Conservation (phyloP, 2,113 vertebrate genomes). For the Bettongia penicillata region DNA sequence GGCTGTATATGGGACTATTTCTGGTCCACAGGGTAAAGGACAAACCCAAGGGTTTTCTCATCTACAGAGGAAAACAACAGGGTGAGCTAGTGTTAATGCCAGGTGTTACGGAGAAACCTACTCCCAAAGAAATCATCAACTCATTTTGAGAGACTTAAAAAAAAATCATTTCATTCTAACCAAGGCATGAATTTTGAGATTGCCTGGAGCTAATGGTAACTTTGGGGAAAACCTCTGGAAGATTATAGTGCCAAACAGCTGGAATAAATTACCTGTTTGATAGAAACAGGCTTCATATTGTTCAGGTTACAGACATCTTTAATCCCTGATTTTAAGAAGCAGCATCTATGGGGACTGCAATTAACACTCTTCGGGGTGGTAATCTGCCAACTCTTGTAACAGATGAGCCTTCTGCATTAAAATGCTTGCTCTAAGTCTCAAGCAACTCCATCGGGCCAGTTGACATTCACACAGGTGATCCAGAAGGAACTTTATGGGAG, state of each 20-base stretch:
- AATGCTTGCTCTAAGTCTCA: conserved; percentile 19
- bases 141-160: background rate
- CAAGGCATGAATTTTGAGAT: background rate
- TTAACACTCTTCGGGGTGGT: background rate
- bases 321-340: conserved; percentile 11
- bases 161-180: background rate
- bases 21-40: background rate
- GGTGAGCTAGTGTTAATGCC: background rate
- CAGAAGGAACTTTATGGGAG: background rate
- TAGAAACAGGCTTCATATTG: conserved; percentile 15
- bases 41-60: background rate
- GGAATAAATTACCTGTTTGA: conserved; percentile 37
- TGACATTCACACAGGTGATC: background rate
- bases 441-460: conserved; percentile 11
- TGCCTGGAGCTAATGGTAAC: conserved; percentile 3
- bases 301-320: conserved; percentile 19
- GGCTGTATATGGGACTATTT: background rate
- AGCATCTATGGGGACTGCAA: background rate
- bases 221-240: conserved; percentile 44
- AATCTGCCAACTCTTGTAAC: conserved; percentile 19
- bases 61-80: background rate
- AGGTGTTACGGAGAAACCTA: background rate
- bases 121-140: conserved; percentile 18
- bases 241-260: conserved; percentile 9
- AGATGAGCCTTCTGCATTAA: background rate